A percentile compares a stretch with the other conserved stretches of the same genome.
phyloP scores from a whole-genome alignment of 2,888 invertebrate genomes.

The Nomada goodeniana region DNA sequence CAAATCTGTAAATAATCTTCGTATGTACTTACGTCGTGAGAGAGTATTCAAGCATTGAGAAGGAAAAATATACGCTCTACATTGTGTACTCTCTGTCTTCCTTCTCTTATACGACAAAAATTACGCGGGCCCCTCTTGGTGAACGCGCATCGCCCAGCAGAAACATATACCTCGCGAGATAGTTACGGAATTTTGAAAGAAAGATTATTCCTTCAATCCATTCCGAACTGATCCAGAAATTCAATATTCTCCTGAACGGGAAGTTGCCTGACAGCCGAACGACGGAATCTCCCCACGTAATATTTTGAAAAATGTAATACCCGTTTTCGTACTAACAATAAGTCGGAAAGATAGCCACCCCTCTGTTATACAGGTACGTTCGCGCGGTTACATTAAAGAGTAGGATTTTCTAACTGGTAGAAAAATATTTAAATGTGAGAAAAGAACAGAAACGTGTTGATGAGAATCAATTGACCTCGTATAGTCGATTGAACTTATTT shows the following conservation, averaged over 20 bases:
- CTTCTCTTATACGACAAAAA: neutral
- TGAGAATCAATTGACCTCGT: neutral
- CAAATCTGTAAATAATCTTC: constrained; percentile 43
- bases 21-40: constrained; percentile 74
- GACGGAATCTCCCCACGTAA: constrained; percentile 34
- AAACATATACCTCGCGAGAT: constrained; percentile 28
- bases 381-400: neutral
- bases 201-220: constrained; percentile 22
- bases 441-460: constrained; percentile 1
- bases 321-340: constrained; percentile 1
- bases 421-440: neutral
- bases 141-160: constrained; percentile 36
- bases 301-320: constrained; percentile 20
- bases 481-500: constrained; percentile 3
- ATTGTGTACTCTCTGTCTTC: constrained; percentile 16
- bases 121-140: constrained; percentile 40
- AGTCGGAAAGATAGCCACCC: neutral
- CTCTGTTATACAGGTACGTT: neutral
- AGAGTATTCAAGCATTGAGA: constrained; percentile 43
- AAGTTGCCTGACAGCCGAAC: constrained; percentile 71
- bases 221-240: constrained; percentile 33
- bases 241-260: constrained; percentile 47
- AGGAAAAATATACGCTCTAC: constrained; percentile 28
- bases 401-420: neutral
- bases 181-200: constrained; percentile 22